Evolutionary conservation across 53 echinoderm and acorn worm species (phyloP), one percentile per base, ranked within the genome.

Genomic region (Henricia sp.): DNA sequence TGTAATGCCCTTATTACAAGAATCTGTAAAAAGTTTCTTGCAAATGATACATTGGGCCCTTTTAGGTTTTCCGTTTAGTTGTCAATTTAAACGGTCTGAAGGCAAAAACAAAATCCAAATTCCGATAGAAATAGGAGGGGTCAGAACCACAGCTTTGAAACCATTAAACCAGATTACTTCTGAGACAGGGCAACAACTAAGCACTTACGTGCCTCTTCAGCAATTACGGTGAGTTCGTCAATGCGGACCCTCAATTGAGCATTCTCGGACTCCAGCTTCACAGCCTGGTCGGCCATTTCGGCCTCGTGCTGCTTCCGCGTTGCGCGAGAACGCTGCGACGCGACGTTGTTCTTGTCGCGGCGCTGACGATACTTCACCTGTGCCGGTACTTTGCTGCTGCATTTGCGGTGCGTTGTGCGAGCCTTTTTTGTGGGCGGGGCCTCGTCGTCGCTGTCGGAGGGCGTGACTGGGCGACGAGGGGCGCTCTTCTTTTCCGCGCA

Each of bases 341-440:
- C 94, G 8, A 86, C 25, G 57, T 94, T 94, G 83, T 94, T 94
- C 85, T 94, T 94, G 52, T 90, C 78, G 0, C 94, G 83, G 42
- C 94, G 91, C 40, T 82, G 59, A 40, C 94, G 91, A 60, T 91
- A 88, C 34, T 68, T 58, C 34, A 53, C 27, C 56, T 56, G 34
- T 30, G 58, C 39, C 55, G 52, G 17, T 14, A 16, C 43, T 9
- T 48, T 41, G 0, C 57, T 24, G 37, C 25, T 59, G 21, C 48
- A 19, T 29, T 65, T 83, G 21, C 56, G 2, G 57, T 44, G 42
- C 20, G 91, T 76, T 16, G 83, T 68, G 58, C 76, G 76, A 10
- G 86, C 75, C 53, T 63, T 65, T 55, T 86, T 86, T 1, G 67
- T 54, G 67, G 86, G 76, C 5, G 86, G 86, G 75, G 75, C 86